Conservation (phyloP, 2,113 vertebrate genomes). For the Chlorocebus sabaeus region DNA sequence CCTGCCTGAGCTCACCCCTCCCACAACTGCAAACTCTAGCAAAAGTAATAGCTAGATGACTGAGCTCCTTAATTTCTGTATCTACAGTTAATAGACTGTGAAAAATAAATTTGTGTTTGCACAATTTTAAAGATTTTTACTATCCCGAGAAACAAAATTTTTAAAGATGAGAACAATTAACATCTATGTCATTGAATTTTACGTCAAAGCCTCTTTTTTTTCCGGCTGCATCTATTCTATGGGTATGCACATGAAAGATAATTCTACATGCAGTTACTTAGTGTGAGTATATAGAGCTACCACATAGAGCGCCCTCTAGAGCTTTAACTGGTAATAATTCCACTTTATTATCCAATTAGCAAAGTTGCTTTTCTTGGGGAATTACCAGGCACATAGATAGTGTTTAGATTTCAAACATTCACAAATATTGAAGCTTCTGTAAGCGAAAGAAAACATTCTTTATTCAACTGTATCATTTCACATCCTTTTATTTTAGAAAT, state of each 20-base stretch:
- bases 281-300: neutral
- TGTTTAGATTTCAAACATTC: neutral
- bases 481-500: conserved; percentile 31
- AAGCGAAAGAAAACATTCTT: neutral
- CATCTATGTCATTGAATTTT: neutral
- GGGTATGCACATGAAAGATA: neutral
- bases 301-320: neutral
- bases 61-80: neutral
- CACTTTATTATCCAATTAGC: conserved; percentile 27
- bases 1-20: neutral
- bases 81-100: neutral
- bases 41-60: conserved; percentile 9
- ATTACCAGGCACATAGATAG: neutral
- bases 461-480: neutral
- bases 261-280: neutral
- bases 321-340: neutral
- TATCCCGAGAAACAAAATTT: neutral
- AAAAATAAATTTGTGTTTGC: neutral
- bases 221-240: neutral
- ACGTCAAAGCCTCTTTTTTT: neutral
- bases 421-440: neutral
- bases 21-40: neutral
- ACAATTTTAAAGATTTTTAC: neutral
- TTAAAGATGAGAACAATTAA: neutral
- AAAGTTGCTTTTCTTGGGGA: neutral